A percentile compares a stretch with the other conserved stretches of the same genome.
These are phyloP conservation scores for Folsomia candida DNA, from an alignment of 2,888 invertebrate species.

Conservation along the genomic window DNA sequence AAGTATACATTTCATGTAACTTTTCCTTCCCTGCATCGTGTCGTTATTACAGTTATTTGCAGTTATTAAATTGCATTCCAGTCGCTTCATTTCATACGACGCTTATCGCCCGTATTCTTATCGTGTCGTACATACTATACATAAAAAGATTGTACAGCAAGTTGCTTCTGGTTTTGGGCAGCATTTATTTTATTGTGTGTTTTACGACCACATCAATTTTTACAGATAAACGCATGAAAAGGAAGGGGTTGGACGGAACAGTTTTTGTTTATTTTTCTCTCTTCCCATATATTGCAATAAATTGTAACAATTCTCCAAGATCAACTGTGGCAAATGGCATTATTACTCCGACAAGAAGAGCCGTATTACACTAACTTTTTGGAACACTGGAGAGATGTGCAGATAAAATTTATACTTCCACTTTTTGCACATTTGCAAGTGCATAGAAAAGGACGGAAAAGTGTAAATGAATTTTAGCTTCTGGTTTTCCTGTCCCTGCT, in stretches of 20 bases:
- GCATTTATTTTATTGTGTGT: slow-evolving; percentile 7
- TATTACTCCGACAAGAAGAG: too few relatives aligned
- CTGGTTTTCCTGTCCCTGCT: slow-evolving; percentile 7
- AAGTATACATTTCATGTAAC: background rate
- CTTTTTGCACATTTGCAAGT: slow-evolving; percentile 1
- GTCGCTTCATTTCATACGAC: background rate
- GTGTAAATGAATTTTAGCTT: slow-evolving; percentile 19
- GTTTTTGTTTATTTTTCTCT: background rate
- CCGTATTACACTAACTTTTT: background rate
- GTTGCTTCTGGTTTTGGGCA: background rate
- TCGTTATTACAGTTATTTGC: slow-evolving; percentile 3
- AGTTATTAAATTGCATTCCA: slow-evolving; percentile 5
- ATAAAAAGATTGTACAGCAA: background rate
- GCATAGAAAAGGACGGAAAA: slow-evolving; percentile 9
- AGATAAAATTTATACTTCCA: background rate
- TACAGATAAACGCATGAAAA: background rate
- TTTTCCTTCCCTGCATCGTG: background rate
- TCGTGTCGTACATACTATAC: too few relatives aligned
- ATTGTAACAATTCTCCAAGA: background rate
- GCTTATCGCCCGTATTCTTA: background rate
- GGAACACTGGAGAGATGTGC: background rate
- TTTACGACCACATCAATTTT: slow-evolving; percentile 5
- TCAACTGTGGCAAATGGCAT: too few relatives aligned
- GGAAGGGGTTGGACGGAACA: background rate
- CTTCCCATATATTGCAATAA: background rate